Evolutionary conservation across 2,797 vertebrate species (phyloP).

Genomic region (Microctenopoma steveboyesi): DNA sequence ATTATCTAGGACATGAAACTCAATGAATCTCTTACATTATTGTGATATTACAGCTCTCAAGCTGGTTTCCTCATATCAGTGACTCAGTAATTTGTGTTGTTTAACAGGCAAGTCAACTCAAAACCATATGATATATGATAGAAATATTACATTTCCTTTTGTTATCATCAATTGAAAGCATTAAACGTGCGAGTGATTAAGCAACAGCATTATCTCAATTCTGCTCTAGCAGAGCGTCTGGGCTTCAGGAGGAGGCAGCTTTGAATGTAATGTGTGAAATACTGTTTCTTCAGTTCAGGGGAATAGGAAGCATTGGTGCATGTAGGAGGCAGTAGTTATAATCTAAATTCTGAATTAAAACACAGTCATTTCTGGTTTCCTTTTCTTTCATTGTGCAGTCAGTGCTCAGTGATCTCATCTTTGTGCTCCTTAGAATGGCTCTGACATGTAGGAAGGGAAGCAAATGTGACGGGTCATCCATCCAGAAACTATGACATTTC

Average conservation of each 20-base stretch:
- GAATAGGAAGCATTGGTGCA: neutral
- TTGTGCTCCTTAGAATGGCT: slow-evolving; percentile 35
- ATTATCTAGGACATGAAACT: neutral
- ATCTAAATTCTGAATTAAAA: slow-evolving; percentile 26
- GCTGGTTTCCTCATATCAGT: neutral
- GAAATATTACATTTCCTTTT: neutral
- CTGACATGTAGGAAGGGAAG: slow-evolving; percentile 35
- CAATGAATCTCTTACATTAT: neutral
- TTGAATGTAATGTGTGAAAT: slow-evolving; percentile 13
- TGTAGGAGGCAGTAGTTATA: neutral
- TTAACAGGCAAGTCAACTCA: neutral
- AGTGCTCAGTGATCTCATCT: slow-evolving; percentile 58
- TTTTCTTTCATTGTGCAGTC: slow-evolving; percentile 9
- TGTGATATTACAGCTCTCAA: neutral
- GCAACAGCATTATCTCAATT: too few relatives aligned
- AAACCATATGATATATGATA: neutral
- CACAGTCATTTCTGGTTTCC: slow-evolving; percentile 2
- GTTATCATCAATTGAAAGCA: neutral
- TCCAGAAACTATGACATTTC: slow-evolving; percentile 52
- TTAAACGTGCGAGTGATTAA: slow-evolving; percentile 19
- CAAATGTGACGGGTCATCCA: slow-evolving; percentile 43
- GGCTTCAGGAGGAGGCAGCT: slow-evolving; percentile 14
- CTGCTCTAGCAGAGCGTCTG: too few relatives aligned
- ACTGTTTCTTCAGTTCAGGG: neutral
- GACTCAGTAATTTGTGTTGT: neutral